A percentile compares a stretch with the other conserved stretches of the same genome.
Conservation (phyloP, 23 tunicate species). For the Pegea sp. region DNA sequence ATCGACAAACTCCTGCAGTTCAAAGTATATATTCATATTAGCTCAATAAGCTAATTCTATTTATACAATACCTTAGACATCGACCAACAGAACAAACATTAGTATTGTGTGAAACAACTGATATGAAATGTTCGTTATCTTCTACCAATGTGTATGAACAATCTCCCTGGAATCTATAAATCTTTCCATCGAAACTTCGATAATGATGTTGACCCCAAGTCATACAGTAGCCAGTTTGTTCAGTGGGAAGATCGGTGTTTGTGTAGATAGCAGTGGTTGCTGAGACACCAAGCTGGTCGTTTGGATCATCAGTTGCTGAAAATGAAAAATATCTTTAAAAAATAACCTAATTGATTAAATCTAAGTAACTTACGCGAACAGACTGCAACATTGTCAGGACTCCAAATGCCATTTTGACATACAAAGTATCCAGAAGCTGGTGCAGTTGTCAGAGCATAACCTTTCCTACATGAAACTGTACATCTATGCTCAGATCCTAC, state of each 20-base stretch:
- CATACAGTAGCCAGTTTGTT: conserved; percentile 91
- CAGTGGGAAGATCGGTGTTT: conserved; percentile 42
- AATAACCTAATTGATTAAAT: background rate
- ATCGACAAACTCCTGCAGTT: conserved; percentile 50
- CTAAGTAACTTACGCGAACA: conserved; percentile 46
- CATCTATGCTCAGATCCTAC: conserved; percentile 71
- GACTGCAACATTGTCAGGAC: conserved; percentile 17
- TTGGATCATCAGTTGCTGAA: conserved; percentile 66
- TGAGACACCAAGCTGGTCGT: conserved; percentile 73
- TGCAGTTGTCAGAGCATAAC: conserved; percentile 31
- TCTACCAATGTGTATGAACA: conserved; percentile 63
- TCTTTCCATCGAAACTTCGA: conserved; percentile 86
- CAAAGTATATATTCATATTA: too few relatives aligned
- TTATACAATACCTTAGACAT: conserved; percentile 30
- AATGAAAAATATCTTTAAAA: background rate
- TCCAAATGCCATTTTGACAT: conserved; percentile 52
- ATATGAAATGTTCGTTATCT: conserved; percentile 59
- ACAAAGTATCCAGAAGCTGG: conserved; percentile 50
- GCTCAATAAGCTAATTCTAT: background rate
- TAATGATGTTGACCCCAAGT: conserved; percentile 98
- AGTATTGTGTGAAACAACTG: conserved; percentile 49
- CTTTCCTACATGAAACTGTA: conserved; percentile 47
- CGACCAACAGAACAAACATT: conserved; percentile 17
- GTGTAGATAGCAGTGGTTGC: conserved; percentile 78
- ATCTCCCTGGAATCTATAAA: conserved; percentile 80